phyloP scores from a whole-genome alignment of 2,113 vertebrate species.

The Cichladusa arquata region DNA sequence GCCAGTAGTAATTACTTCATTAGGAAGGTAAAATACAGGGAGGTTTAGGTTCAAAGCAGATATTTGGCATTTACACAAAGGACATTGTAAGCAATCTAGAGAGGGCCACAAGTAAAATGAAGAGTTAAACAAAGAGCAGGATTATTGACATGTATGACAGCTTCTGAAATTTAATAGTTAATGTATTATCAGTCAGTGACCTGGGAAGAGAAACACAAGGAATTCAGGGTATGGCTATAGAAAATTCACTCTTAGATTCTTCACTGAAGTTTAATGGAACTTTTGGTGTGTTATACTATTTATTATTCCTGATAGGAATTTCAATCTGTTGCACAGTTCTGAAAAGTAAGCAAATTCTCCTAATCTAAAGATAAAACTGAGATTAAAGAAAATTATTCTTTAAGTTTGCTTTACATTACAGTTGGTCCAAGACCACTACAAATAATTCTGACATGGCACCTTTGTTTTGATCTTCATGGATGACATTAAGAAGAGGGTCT shows the following conservation, averaged over 20 bases:
- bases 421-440: background rate
- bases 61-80: background rate
- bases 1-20: background rate
- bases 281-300: background rate
- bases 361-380: background rate
- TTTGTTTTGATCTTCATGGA: background rate
- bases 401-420: background rate
- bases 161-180: background rate
- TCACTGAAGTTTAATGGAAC: background rate
- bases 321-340: background rate
- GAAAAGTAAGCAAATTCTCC: background rate
- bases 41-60: background rate
- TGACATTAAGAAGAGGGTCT: background rate
- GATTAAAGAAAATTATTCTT: background rate
- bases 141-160: background rate
- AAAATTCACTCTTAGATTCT: background rate
- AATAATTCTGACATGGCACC: background rate
- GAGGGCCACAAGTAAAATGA: background rate
- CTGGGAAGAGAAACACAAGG: background rate
- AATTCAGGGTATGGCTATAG: background rate
- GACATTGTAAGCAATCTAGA: background rate
- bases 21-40: background rate
- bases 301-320: background rate
- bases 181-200: background rate
- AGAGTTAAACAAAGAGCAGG: background rate